Percentiles rank a stretch among this genome's conserved stretches.
These are phyloP conservation scores for Hemiscyllium ocellatum DNA, from an alignment of 2,113 vertebrate genomes.

Conservation along the genomic window DNA sequence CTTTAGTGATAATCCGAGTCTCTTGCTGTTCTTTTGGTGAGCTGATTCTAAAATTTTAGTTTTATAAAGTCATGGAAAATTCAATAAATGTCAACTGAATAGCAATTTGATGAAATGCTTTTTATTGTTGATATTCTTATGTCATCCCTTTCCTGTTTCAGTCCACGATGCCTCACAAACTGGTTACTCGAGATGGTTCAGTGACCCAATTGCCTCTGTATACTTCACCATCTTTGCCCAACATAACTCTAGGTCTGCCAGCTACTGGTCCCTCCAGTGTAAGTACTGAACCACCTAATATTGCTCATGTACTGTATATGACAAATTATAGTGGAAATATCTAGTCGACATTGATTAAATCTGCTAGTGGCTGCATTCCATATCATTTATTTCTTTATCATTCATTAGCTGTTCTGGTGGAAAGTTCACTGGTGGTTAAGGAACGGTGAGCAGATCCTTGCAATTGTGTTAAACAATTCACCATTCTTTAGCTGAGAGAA, in stretches of 20 bases:
- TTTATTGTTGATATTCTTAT: not conserved
- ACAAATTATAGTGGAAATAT: not conserved
- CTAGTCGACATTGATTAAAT: not conserved
- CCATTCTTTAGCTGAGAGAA: not conserved
- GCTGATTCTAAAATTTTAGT: not conserved
- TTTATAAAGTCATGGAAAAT: not conserved
- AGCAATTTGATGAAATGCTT: not conserved
- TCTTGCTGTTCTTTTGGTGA: not conserved
- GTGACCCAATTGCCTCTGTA: constrained; percentile 85
- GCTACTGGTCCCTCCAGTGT: constrained; percentile 79
- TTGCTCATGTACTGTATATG: not conserved
- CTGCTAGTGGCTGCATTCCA: not conserved
- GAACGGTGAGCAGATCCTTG: not conserved
- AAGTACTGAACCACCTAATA: constrained; percentile 51
- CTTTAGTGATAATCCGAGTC: not conserved
- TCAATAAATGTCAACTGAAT: not conserved
- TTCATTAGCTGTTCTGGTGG: not conserved
- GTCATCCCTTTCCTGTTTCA: constrained; percentile 51
- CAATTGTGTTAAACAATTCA: not conserved
- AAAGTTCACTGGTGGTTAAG: no score
- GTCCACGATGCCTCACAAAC: constrained; percentile 77
- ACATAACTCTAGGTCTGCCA: constrained; percentile 93
- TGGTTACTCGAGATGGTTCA: constrained; percentile 73
- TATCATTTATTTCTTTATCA: not conserved
- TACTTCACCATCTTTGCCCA: constrained; percentile 91